These are phyloP conservation scores for Eptesicus fuscus DNA, from an alignment of 2,113 vertebrate genomes.

Conservation along the genomic window DNA sequence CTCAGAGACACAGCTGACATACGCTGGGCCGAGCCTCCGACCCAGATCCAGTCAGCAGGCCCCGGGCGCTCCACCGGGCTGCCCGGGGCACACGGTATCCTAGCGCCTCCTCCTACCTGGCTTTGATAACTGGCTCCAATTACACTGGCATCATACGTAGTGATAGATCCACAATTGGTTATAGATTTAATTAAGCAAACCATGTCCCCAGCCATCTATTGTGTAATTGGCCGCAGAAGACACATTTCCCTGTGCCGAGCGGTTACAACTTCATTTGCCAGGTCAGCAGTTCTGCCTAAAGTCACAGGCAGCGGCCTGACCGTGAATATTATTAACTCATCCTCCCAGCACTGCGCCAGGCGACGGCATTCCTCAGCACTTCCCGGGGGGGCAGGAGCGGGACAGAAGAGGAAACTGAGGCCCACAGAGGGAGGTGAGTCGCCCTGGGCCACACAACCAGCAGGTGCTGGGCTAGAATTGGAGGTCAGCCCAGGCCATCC, in stretches of 20 bases:
- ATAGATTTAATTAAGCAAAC: slow-evolving; percentile 50
- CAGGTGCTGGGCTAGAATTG: fast-evolving
- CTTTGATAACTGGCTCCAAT: background rate
- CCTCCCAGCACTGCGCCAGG: fast-evolving
- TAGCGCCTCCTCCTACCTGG: fast-evolving
- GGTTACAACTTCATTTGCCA: background rate
- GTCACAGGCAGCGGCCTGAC: background rate
- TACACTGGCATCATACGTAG: background rate
- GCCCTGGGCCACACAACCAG: fast-evolving
- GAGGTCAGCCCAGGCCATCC: fast-evolving
- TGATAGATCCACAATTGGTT: slow-evolving; percentile 9
- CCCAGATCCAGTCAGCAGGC: background rate
- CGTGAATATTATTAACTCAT: background rate
- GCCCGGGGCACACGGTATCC: fast-evolving
- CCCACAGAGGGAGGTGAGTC: fast-evolving
- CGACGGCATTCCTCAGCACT: fast-evolving
- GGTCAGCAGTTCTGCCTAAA: slow-evolving; percentile 38
- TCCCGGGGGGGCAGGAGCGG: background rate
- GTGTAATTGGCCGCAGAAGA: slow-evolving; percentile 8
- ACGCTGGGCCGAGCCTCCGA: background rate
- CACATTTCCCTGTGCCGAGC: background rate
- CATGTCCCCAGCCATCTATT: slow-evolving; percentile 7
- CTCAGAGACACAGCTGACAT: background rate
- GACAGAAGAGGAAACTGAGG: background rate
- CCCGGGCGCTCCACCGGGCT: fast-evolving